Conservation (phyloP, 2,113 vertebrate species). For the Myodes glareolus region DNA sequence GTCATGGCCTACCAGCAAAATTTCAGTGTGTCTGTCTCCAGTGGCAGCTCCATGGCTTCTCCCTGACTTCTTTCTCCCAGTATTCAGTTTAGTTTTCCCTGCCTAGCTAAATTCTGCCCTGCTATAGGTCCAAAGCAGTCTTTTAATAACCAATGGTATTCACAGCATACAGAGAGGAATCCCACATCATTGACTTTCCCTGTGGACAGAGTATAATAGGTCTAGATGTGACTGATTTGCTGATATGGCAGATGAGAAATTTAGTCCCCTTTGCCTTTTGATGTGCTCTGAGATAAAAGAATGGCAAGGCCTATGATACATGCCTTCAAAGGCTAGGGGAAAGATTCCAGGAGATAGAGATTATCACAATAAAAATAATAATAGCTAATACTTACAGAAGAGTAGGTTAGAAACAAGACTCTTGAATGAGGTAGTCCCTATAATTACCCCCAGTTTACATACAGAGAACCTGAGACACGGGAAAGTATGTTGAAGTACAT, state of each 20-base stretch:
- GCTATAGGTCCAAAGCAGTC: too few relatives aligned
- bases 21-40: too few relatives aligned
- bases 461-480: neutral
- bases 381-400: neutral
- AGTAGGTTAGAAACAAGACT: neutral
- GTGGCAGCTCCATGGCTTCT: too few relatives aligned
- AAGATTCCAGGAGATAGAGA: neutral
- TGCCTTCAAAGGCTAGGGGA: neutral
- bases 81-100: too few relatives aligned
- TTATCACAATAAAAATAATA: neutral
- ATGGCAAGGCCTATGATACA: neutral
- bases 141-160: too few relatives aligned
- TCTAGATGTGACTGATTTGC: neutral
- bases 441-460: neutral
- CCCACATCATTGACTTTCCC: neutral
- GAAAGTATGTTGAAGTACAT: neutral
- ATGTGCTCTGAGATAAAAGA: neutral
- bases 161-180: too few relatives aligned
- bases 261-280: conserved; percentile 10
- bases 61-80: too few relatives aligned
- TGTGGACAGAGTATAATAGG: neutral
- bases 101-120: too few relatives aligned
- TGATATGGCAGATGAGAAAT: neutral
- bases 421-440: neutral
- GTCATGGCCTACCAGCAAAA: too few relatives aligned